Evolutionary conservation across 2,797 vertebrate genomes (phyloP).

Genomic region (Chiroxiphia lanceolata): DNA sequence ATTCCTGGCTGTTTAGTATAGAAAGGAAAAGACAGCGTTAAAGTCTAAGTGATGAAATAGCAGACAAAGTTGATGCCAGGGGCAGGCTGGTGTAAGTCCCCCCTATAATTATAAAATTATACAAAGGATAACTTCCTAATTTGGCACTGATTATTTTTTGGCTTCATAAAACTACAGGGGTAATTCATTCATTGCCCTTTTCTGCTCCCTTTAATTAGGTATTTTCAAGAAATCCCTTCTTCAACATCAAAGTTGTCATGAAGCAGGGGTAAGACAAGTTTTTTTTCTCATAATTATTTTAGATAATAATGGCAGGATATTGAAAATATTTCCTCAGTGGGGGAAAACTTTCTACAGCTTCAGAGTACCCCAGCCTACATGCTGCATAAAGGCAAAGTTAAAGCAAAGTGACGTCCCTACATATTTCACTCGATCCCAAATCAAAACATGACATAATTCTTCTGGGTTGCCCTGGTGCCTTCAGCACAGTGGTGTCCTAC

Average conservation of each 20-base stretch:
- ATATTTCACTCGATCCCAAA: background rate
- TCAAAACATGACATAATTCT: background rate
- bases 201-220: conserved; percentile 44
- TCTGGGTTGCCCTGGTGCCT: background rate
- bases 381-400: background rate
- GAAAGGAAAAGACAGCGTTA: background rate
- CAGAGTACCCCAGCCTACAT: background rate
- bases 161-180: conserved; percentile 19
- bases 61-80: conserved; percentile 18
- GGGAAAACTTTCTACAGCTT: background rate
- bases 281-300: background rate
- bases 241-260: conserved; percentile 1
- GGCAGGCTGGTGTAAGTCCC: background rate
- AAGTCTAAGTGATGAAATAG: background rate
- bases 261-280: background rate
- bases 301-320: background rate
- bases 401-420: background rate
- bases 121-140: conserved; percentile 39
- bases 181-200: conserved; percentile 67
- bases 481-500: background rate
- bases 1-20: background rate
- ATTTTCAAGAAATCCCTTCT: conserved; percentile 37
- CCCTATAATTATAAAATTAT: conserved; percentile 56
- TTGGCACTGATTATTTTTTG: conserved; percentile 51
- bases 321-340: background rate